Evolutionary conservation across 2,888 invertebrate genomes (phyloP).

Genomic region (Toxonevra muliebris): DNA sequence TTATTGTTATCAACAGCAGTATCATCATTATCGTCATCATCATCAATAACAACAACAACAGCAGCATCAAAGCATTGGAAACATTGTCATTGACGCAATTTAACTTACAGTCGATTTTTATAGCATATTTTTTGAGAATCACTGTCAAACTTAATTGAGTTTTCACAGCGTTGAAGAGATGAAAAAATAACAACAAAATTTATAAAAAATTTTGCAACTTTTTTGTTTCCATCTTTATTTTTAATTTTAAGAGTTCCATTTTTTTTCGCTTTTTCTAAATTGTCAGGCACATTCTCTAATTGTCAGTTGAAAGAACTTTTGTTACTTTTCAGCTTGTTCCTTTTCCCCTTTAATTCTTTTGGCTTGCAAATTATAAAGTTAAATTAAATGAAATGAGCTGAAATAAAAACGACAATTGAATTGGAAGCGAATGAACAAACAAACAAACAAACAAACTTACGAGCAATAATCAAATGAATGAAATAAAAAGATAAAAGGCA

Average conservation of each 20-base stretch:
- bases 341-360: constrained; percentile 3
- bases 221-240: too few relatives aligned
- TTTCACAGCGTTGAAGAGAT: constrained; percentile 35
- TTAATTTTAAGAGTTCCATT: too few relatives aligned
- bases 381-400: constrained; percentile 27
- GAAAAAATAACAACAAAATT: too few relatives aligned
- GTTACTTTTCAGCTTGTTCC: too few relatives aligned
- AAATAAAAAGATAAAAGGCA: constrained; percentile 14
- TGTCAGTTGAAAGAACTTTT: constrained; percentile 43
- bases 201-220: too few relatives aligned
- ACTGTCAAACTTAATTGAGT: constrained; percentile 57
- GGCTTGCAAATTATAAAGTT: constrained; percentile 26
- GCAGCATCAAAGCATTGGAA: neutral
- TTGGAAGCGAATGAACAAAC: constrained; percentile 10
- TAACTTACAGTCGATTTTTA: constrained; percentile 11
- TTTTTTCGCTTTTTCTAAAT: constrained; percentile 19
- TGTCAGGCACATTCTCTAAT: constrained; percentile 51
- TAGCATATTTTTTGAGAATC: constrained; percentile 15
- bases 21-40: too few relatives aligned
- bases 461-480: neutral
- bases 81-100: constrained; percentile 13
- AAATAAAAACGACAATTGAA: constrained; percentile 19
- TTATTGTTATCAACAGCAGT: too few relatives aligned
- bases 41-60: neutral
- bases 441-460: too few relatives aligned